Evolutionary conservation across 2,797 vertebrate genomes (phyloP).

Genomic region (Columba guinea): DNA sequence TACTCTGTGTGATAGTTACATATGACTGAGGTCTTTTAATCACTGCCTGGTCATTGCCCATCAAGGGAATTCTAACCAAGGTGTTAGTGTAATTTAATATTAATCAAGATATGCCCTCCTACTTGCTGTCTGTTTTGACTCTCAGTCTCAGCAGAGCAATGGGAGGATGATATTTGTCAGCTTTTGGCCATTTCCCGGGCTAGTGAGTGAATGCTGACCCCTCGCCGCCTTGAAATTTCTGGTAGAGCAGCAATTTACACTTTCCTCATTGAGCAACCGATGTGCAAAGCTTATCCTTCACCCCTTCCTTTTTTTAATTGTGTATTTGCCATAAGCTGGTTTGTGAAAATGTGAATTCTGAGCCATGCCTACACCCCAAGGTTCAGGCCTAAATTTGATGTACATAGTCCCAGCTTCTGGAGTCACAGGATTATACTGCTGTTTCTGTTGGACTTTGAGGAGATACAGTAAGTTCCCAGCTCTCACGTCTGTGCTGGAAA

Average conservation of each 20-base stretch:
- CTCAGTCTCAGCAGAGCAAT: not conserved
- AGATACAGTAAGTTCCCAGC: not conserved
- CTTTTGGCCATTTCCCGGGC: not conserved
- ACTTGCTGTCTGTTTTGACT: not conserved
- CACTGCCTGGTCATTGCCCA: constrained; percentile 9
- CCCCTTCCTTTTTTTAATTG: not conserved
- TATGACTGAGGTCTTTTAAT: constrained; percentile 56
- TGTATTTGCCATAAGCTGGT: not conserved
- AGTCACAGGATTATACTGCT: not conserved
- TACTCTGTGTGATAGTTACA: constrained; percentile 32
- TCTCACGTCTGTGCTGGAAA: not conserved
- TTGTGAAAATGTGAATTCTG: not conserved
- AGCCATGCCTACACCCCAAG: not conserved
- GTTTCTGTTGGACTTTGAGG: not conserved
- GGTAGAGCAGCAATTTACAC: not conserved
- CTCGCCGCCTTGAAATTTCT: not conserved
- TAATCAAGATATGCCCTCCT: not conserved
- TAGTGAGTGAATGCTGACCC: not conserved
- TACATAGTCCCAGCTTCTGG: not conserved
- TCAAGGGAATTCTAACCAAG: not conserved
- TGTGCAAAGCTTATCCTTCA: not conserved
- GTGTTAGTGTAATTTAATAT: not conserved
- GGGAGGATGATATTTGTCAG: not conserved
- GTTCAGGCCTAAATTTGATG: not conserved
- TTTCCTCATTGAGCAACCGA: not conserved